Evolutionary conservation across 2,797 vertebrate species (phyloP), one percentile per base, ranked within the genome.

Genomic region (Gallinago solitaria): DNA sequence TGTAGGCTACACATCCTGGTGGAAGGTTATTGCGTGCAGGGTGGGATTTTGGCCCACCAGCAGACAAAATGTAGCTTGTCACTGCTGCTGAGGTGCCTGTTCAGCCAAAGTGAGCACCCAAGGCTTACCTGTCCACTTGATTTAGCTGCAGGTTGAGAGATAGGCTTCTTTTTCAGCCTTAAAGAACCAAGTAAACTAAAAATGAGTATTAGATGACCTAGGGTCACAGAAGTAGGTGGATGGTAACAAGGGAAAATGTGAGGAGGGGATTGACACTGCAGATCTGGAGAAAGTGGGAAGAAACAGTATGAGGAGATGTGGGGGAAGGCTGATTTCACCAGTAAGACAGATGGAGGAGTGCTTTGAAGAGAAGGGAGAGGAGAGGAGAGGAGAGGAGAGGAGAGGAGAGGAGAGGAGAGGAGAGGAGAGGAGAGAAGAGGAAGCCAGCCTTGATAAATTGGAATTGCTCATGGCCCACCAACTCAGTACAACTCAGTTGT

Each of bases 1-100:
- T 11, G 16, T 6, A 5, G 30, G 5, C n/a, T 75, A 17, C 6
- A 12, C 9, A 5, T 14, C 4, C 8, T 57, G 12, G 2, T 9
- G 11, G 5, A 69, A 60, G 2, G 8, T 6, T n/a, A 10, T 11
- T 6, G 7, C 6, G 5, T 48, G 4, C 9, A 57, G 15, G 7
- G 28, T 74, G 30, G 12, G 4, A 2, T 12, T 79, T 53, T 73
- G 27, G 23, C 9, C 9, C 25, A 59, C 9, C 1, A 3, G 6
- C 15, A 28, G 20, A 2, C 45, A 43, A 89, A 91, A 78, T 14
- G 5, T 11, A 70, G 20, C 9, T 69, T 69, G 14, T n/a, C 23
- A 48, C 39, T 68, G 27, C 8, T 76, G 24, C 11, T 56, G 51
- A 73, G 12, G 8, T 39, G 9, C 64, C 27, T 43, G 20, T 32